These are phyloP conservation scores for Campaea margaritaria DNA, from an alignment of 2,888 invertebrate species.

Conservation along the genomic window DNA sequence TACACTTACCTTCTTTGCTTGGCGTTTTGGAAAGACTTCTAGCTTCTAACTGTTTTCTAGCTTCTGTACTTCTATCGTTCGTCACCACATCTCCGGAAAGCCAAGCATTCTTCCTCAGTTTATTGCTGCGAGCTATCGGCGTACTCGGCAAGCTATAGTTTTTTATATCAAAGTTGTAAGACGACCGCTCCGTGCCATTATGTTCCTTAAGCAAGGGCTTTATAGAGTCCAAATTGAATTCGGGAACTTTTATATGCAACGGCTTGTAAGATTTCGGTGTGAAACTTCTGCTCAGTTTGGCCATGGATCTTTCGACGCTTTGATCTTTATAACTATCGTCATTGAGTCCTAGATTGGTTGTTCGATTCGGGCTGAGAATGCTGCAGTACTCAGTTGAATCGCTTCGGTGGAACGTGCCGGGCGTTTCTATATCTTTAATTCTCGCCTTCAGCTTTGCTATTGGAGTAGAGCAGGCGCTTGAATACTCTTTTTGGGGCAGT, in stretches of 20 bases:
- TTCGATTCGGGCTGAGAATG: constrained; percentile 74
- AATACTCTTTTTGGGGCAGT: constrained; percentile 62
- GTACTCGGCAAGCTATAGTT: constrained; percentile 81
- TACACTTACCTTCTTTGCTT: constrained; percentile 47
- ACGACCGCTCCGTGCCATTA: constrained; percentile 57
- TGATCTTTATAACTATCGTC: constrained; percentile 59
- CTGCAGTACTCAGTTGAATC: constrained; percentile 83
- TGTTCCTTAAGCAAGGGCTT: constrained; percentile 67
- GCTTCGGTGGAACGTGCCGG: constrained; percentile 71
- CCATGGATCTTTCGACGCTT: constrained; percentile 55
- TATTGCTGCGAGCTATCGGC: constrained; percentile 83
- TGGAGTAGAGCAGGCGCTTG: constrained; percentile 77
- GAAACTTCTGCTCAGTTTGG: constrained; percentile 76
- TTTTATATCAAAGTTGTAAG: constrained; percentile 80
- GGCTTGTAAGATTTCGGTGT: constrained; percentile 80
- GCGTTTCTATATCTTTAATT: constrained; percentile 69
- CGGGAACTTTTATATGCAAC: constrained; percentile 78
- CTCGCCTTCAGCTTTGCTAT: constrained; percentile 67
- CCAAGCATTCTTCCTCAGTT: constrained; percentile 83
- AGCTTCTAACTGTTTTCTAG: constrained; percentile 32
- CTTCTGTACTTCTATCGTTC: constrained; percentile 45
- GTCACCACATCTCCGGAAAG: constrained; percentile 73
- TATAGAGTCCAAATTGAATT: constrained; percentile 72
- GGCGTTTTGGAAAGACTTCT: constrained; percentile 35
- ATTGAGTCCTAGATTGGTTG: constrained; percentile 53